These are phyloP conservation scores for Echinarachnius parma DNA, from an alignment of 53 echinoderm and acorn worm species.

Conservation along the genomic window DNA sequence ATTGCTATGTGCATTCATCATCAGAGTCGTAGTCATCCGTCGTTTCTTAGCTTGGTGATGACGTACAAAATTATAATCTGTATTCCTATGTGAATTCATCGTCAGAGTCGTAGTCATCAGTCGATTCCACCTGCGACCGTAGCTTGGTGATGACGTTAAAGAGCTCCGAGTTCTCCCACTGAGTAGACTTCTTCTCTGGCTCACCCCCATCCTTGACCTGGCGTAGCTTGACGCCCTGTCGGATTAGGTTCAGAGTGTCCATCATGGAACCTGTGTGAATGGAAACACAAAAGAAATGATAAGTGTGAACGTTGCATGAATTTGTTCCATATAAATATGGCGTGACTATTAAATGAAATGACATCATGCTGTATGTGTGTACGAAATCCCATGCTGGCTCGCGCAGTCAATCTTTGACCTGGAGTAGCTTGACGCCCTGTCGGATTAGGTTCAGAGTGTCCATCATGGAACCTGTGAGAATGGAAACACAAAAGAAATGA, in stretches of 20 bases:
- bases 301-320: too few relatives aligned
- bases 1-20: slow-evolving; percentile 16
- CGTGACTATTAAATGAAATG: too few relatives aligned
- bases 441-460: too few relatives aligned
- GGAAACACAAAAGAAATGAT: too few relatives aligned
- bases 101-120: slow-evolving; percentile 17
- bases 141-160: slow-evolving; percentile 59
- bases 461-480: too few relatives aligned
- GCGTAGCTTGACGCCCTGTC: slow-evolving; percentile 69
- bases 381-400: too few relatives aligned
- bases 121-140: slow-evolving; percentile 48
- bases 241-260: slow-evolving; percentile 66
- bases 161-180: slow-evolving; percentile 67
- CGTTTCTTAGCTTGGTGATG: slow-evolving; percentile 53
- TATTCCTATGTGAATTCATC: slow-evolving; percentile 20
- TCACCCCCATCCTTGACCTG: slow-evolving; percentile 31
- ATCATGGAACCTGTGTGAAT: slow-evolving; percentile 73
- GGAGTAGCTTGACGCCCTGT: too few relatives aligned
- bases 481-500: too few relatives aligned
- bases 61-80: slow-evolving; percentile 58
- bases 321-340: too few relatives aligned
- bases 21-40: slow-evolving; percentile 16
- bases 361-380: too few relatives aligned
- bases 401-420: too few relatives aligned
- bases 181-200: slow-evolving; percentile 11